Conservation (phyloP, 2,797 vertebrate genomes). For the Sebastes cheni region DNA sequence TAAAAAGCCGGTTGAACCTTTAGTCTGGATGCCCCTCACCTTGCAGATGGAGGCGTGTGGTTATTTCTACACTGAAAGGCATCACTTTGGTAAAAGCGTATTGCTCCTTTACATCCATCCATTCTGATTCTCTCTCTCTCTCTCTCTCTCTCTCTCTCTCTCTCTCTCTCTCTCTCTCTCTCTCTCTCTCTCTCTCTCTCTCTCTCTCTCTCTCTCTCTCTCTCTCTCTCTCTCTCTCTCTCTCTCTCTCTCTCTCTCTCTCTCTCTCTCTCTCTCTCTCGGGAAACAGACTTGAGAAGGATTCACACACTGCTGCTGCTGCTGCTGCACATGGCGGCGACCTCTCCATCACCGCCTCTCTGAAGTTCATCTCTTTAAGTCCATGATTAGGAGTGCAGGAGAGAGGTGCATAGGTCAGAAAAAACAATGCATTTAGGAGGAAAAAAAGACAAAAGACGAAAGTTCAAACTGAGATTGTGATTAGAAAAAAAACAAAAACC, state of each 20-base stretch:
- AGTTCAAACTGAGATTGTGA: constrained; percentile 22
- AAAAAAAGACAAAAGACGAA: background rate
- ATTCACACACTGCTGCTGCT: background rate
- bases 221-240: too few relatives aligned
- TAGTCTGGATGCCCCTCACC: background rate
- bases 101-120: constrained; percentile 44
- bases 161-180: too few relatives aligned
- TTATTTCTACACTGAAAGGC: constrained; percentile 4
- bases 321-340: background rate
- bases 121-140: background rate
- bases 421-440: background rate
- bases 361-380: background rate
- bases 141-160: too few relatives aligned
- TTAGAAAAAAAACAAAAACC: background rate
- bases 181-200: too few relatives aligned
- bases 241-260: too few relatives aligned
- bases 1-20: background rate
- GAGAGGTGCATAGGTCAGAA: constrained; percentile 20
- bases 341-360: background rate
- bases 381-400: constrained; percentile 37
- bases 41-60: background rate
- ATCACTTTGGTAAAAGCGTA: constrained; percentile 55
- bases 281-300: background rate
- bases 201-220: too few relatives aligned
- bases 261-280: too few relatives aligned